Percentiles rank a stretch among this genome's conserved stretches.
Evolutionary conservation across 2,888 invertebrate genomes (phyloP).

Genomic region (Epinotia demarniana): DNA sequence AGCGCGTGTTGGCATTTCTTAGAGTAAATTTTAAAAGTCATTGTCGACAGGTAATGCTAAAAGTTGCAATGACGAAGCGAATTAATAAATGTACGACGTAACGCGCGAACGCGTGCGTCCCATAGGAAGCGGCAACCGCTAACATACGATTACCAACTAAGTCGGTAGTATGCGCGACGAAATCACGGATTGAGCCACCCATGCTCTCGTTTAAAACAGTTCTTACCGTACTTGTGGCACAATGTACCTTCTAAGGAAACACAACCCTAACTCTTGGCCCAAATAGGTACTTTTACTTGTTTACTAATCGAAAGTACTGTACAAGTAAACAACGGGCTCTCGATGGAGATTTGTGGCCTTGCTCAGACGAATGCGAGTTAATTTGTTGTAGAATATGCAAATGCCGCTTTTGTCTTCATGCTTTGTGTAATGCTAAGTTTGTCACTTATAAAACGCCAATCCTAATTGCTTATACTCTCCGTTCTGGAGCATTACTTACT

Average conservation of each 20-base stretch:
- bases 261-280: conserved; percentile 3
- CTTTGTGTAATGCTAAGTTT: background rate
- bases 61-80: no score
- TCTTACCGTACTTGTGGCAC: no score
- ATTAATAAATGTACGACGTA: no score
- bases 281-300: conserved; percentile 20
- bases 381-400: conserved; percentile 33
- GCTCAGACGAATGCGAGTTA: background rate
- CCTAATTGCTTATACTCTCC: background rate
- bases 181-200: no score
- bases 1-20: no score
- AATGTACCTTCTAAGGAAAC: background rate
- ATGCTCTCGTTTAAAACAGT: no score
- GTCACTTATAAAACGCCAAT: conserved; percentile 2
- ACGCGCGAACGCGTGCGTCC: no score
- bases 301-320: conserved; percentile 30
- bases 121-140: no score
- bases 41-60: no score
- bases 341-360: conserved; percentile 20
- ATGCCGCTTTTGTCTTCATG: conserved; percentile 17
- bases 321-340: conserved; percentile 20
- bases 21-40: no score
- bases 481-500: background rate
- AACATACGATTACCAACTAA: no score
- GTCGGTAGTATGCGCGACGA: no score